Evolutionary conservation across 2,113 vertebrate genomes (phyloP), one percentile per base, ranked within the genome.

Genomic region (Grammomys dolichurus): DNA sequence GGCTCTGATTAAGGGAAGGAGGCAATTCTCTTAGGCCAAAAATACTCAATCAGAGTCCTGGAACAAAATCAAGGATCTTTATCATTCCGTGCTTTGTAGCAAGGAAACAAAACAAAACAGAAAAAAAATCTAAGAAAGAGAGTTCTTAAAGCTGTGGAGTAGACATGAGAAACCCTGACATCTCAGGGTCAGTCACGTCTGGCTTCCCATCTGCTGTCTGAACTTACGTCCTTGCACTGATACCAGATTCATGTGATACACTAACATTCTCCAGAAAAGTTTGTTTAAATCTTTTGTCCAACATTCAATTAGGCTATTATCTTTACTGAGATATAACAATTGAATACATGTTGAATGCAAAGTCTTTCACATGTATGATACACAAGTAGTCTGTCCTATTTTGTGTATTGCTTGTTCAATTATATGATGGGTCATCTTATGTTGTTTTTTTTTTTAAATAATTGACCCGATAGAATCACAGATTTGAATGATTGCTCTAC

Each of bases 91-190:
- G 40, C 51, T 91, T 96, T 91, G 63, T n/a, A 89, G 89, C 60
- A 94, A 94, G 67, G 46, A 40, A 93, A 93, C 17, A 96, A 78
- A 51, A 51, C 51, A 51, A 51, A 51, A 11, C 8, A 51, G 9
- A 95, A 77, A 93, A 93, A 92, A 96, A 73, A 26, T 80, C 87
- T 85, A 96, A 94, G 75, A 91, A 91, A 40, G 56, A 69, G 40
- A 58, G 24, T 75, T 87, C 75, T 81, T 94, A 72, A 58, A 93
- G 60, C 20, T 63, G 60, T 58, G 10, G 36, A 91, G 93, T n/a
- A 96, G 95, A 48, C 93, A 95, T 54, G 51, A 91, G 94, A 43
- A 73, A 91, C 24, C 67, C 85, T 54, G 48, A 93, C 94, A 92
- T 48, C 16, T 54, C 80, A 81, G 20, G 33, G 88, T 60, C 76